A percentile compares a stretch with the other conserved stretches of the same genome.
Evolutionary conservation across 2,888 invertebrate genomes (phyloP).

Genomic region (Drosophila niveifrons): DNA sequence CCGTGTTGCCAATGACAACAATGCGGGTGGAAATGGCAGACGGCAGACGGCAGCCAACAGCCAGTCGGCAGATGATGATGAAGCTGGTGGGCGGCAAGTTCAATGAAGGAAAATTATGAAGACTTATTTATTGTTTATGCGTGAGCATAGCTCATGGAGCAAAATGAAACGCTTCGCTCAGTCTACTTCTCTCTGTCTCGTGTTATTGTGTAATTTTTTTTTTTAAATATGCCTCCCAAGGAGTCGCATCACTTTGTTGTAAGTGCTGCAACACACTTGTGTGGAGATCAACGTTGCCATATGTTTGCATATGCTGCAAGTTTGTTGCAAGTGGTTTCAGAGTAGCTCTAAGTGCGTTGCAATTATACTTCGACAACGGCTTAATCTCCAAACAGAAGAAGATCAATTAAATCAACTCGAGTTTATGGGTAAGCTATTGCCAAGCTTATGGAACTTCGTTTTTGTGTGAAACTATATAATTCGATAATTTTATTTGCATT

Average conservation of each 20-base stretch:
- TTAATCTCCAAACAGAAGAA: background rate
- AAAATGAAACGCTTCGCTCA: conserved; percentile 24
- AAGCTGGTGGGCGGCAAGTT: conserved; percentile 68
- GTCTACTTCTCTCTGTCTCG: background rate
- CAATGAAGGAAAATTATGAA: conserved; percentile 81
- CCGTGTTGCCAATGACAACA: conserved; percentile 78
- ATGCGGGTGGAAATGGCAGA: conserved; percentile 64
- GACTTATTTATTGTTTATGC: conserved; percentile 81
- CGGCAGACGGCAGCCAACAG: conserved; percentile 1
- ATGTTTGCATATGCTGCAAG: background rate
- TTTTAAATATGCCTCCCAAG: conserved; percentile 22
- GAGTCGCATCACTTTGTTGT: conserved; percentile 22
- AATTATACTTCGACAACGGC: background rate
- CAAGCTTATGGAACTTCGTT: background rate
- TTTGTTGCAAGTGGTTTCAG: background rate
- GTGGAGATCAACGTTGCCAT: background rate
- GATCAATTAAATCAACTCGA: background rate
- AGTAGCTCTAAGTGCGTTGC: background rate
- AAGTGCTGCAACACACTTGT: conserved; percentile 1
- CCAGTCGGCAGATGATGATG: conserved; percentile 44
- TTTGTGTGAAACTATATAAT: too few species aligned
- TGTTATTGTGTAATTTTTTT: conserved; percentile 35
- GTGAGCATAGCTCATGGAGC: conserved; percentile 75
- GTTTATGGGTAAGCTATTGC: background rate
- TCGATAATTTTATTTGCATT: too few species aligned